Percentiles rank a stretch among this genome's conserved stretches.
Conservation (phyloP, 2,113 vertebrate species). For the Columbina picui region DNA sequence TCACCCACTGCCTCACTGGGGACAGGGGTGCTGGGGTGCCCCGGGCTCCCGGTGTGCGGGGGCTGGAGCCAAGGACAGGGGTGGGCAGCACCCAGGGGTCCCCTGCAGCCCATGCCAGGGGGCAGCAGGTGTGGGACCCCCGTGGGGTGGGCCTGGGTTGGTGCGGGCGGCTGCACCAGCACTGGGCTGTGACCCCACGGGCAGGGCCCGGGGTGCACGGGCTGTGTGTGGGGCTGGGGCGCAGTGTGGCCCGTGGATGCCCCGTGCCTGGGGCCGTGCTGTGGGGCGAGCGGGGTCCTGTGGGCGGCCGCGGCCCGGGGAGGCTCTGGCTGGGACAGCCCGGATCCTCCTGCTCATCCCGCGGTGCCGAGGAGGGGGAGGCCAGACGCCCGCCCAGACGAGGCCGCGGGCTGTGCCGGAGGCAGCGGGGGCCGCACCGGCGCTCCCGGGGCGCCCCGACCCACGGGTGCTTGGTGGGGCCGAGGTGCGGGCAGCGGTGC, state of each 20-base stretch:
- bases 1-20: not conserved
- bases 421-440: not conserved
- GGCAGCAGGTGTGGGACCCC: not conserved
- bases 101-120: not conserved
- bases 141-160: not conserved
- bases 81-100: not conserved
- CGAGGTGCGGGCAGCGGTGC: too few relatives aligned
- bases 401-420: not conserved
- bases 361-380: not conserved
- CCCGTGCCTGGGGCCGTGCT: not conserved
- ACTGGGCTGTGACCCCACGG: not conserved
- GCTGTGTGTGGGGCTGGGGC: not conserved
- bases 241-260: not conserved
- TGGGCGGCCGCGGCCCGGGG: not conserved
- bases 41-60: not conserved
- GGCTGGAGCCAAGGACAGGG: not conserved
- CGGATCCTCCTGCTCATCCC: not conserved
- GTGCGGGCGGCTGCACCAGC: not conserved
- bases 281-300: not conserved
- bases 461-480: not conserved
- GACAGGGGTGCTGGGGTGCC: too few relatives aligned
- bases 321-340: not conserved
- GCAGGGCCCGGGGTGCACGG: too few relatives aligned
- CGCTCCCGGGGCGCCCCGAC: not conserved
- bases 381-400: not conserved